Evolutionary conservation across 2,797 vertebrate genomes (phyloP).

Genomic region (Premnoplex brunnescens): DNA sequence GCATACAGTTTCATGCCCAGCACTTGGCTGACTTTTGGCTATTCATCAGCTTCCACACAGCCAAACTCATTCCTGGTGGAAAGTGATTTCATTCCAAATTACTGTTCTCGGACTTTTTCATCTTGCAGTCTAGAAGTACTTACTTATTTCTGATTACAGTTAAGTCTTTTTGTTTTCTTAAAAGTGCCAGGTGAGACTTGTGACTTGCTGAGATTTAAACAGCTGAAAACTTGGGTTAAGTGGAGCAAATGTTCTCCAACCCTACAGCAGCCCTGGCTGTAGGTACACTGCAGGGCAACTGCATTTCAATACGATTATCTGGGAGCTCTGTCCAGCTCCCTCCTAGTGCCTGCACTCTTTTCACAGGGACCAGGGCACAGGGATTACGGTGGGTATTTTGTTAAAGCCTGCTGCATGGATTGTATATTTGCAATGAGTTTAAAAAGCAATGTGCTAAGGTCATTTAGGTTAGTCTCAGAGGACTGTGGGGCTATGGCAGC

Average conservation of each 20-base stretch:
- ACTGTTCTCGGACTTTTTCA: neutral
- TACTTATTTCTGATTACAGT: neutral
- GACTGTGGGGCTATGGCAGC: neutral
- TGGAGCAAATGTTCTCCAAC: neutral
- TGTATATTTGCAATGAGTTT: neutral
- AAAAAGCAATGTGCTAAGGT: neutral
- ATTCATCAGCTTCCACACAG: neutral
- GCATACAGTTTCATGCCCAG: neutral
- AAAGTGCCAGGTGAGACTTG: neutral
- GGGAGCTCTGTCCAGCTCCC: neutral
- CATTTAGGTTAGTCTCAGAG: neutral
- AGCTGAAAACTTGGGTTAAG: neutral
- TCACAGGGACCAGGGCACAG: neutral
- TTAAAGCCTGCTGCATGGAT: neutral
- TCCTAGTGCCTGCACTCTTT: neutral
- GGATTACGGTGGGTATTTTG: neutral
- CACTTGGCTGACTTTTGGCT: neutral
- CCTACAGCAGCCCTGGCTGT: fast-evolving
- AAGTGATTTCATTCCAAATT: neutral
- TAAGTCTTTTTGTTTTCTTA: neutral
- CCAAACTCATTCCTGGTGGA: neutral
- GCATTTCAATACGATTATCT: fast-evolving
- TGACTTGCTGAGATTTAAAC: neutral
- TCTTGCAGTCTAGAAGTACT: neutral
- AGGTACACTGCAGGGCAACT: neutral